Percentiles rank a stretch among this genome's conserved stretches.
These are phyloP conservation scores for Dissostichus mawsoni DNA, from an alignment of 2,113 vertebrate species.

Conservation along the genomic window DNA sequence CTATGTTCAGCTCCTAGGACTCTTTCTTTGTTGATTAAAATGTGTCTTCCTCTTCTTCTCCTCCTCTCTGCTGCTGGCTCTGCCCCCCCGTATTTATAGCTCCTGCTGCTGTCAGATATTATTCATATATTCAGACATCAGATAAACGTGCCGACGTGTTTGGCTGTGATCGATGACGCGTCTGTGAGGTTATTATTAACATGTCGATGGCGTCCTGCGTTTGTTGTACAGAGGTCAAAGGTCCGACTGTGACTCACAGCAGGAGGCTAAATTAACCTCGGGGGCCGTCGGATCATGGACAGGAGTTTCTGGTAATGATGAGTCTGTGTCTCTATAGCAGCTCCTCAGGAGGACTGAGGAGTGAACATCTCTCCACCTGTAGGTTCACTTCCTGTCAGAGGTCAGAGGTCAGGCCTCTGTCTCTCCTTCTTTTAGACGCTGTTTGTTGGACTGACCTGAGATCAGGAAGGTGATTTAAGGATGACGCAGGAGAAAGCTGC, in stretches of 20 bases:
- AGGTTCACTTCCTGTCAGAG: constrained; percentile 14
- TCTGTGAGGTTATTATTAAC: constrained; percentile 37
- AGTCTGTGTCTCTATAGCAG: not conserved
- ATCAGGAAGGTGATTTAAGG: constrained; percentile 11
- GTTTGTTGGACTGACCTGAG: not conserved
- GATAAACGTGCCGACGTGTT: not conserved
- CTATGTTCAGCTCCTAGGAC: not conserved
- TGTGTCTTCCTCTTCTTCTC: not conserved
- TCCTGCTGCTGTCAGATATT: constrained; percentile 18
- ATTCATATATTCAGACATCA: constrained; percentile 58
- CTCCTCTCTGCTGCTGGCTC: not conserved
- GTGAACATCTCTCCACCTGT: constrained; percentile 5
- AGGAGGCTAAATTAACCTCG: constrained; percentile 10
- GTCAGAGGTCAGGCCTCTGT: constrained; percentile 13
- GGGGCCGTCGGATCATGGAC: not conserved
- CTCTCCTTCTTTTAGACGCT: too few relatives aligned
- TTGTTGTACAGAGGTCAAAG: constrained; percentile 29
- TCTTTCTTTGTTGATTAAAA: not conserved
- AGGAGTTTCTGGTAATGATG: too few relatives aligned
- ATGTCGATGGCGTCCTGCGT: not conserved
- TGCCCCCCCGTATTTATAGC: constrained; percentile 47
- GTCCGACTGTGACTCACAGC: constrained; percentile 29
- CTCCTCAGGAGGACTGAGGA: not conserved
- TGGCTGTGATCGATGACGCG: constrained; percentile 46
- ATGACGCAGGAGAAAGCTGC: constrained; percentile 35